Evolutionary conservation across 1,140 invertebrate genomes (phyloP), one percentile per base, ranked within the genome.

Genomic region (Spodoptera frugiperda): DNA sequence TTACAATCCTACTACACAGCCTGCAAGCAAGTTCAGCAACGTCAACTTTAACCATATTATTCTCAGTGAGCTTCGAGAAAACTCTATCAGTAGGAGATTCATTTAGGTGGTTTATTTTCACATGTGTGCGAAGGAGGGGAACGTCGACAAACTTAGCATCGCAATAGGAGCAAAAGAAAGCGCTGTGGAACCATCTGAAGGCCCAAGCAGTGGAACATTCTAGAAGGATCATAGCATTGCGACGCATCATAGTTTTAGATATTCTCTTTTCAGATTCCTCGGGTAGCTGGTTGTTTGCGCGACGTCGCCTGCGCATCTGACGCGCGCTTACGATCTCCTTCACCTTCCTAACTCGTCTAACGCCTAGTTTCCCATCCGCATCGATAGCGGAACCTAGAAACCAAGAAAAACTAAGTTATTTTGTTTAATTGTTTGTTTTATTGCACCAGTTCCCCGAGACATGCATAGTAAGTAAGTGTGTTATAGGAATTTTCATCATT

Each of bases 21-120:
- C 86, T 84, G 80, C 94, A 95, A 12, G 46, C 71, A 11, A 93
- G 81, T 39, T 83, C 75, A 9, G 81, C 83, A 82, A 87, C 93
- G 85, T 78, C 94, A 63, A 93, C 80, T 85, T 92, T 94, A 3
- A 91, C 81, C 84, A 95, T 94, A 76, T 95, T 94, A 65, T 93
- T 93, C 82, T 94, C 94, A 3, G 83, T 91, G 10, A 94, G 82
- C 77, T 94, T 91, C 0, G 89, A 84, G 68, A 94, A 95, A 19
- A 94, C 82, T 61, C 70, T 80, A 61, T 86, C 87, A 12, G 89
- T 91, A 0, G 89, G 89, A 0, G 48, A 17, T 46, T 89, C 84
- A 10, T 82, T 78, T 46, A 89, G 63, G 79, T 94, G 92, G n/a
- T 76, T 74, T 0, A 12, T 51, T 51, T 63, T 68, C 0, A 93